Conservation (phyloP, 2,113 vertebrate genomes). For the Megatriorchis doriae region DNA sequence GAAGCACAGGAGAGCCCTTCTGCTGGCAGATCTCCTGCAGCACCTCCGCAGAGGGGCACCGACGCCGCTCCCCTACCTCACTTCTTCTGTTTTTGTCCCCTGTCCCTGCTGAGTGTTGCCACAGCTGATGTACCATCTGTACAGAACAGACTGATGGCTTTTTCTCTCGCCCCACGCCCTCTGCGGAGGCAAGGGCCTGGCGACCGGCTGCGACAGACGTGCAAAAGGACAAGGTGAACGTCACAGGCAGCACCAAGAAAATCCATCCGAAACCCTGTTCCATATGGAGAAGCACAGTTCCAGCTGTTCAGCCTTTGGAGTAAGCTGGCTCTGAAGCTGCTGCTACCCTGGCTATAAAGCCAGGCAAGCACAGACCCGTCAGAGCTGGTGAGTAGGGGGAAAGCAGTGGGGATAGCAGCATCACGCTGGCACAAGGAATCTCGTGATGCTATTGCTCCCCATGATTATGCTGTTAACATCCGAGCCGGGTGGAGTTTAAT, state of each 20-base stretch:
- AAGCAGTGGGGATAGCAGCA: neutral
- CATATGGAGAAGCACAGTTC: constrained; percentile 16
- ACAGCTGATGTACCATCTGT: constrained; percentile 5
- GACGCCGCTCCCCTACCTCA: neutral
- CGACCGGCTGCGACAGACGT: neutral
- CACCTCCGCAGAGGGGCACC: neutral
- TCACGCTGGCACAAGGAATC: neutral
- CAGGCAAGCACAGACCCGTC: neutral
- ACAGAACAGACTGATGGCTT: neutral
- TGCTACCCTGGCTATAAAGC: neutral
- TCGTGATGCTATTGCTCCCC: constrained; percentile 10
- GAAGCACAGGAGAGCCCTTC: neutral
- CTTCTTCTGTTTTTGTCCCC: neutral
- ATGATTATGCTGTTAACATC: constrained; percentile 27
- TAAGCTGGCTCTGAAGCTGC: neutral
- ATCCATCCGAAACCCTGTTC: neutral
- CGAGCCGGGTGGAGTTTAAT: constrained; percentile 47
- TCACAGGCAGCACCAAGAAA: constrained; percentile 31
- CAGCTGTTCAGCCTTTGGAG: neutral
- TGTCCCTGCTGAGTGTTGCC: neutral
- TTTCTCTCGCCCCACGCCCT: neutral
- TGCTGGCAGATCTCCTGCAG: neutral
- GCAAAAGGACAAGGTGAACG: constrained; percentile 16
- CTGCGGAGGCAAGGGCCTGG: neutral
- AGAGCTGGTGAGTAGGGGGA: neutral